Base-by-base conservation (phyloP, 2,113 vertebrate genomes). In the Notechis scutatus region DNA sequence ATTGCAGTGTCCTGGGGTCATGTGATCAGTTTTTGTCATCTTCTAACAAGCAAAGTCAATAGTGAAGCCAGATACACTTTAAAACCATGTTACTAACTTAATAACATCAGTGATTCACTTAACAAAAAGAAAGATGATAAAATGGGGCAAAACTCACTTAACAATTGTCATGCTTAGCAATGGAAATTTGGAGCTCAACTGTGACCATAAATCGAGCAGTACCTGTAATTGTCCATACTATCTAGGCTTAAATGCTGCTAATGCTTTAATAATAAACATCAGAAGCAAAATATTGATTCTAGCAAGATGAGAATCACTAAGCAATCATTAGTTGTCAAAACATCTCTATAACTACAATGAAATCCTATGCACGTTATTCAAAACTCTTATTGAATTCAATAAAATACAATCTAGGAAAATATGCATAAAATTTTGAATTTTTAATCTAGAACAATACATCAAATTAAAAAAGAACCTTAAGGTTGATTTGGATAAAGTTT, bases 211-310 rank as follows among this genome's bases (percentile, higher is more conserved):
- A 29, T n/a, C 0, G 64, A 69, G 12, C 64, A 69, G 12, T 34
- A 15, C 64, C 29, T 34, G 64, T 69, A 85, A 23, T 34, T 52
- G 24, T 1, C 87, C 3, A n/a, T n/a, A 6, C 2, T n/a, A 85
- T 18, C 5, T 15, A 0, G 24, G 52, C 8, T 6, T 24, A 39
- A 87, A 87, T 64, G 23, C 0, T 0, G 23, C 74, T 56, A 93
- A 90, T 87, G 92, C 18, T 56, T 1, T 1, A 1, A 0, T 34
- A 14, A 6, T 24, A 10, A 81, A 39, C n/a, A 20, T 21, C 69
- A 81, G 69, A 39, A 74, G 18, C 6, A 81, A 34, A 81, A 81
- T 39, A 39, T 64, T 3, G 57, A 61, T 26, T 29, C 85, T 3
- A 54, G 45, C 1, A 26, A 56, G 61, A 15, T 8, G 64, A 74